Conservation (phyloP, 1,140 invertebrate genomes). For the Ephestia elutella region DNA sequence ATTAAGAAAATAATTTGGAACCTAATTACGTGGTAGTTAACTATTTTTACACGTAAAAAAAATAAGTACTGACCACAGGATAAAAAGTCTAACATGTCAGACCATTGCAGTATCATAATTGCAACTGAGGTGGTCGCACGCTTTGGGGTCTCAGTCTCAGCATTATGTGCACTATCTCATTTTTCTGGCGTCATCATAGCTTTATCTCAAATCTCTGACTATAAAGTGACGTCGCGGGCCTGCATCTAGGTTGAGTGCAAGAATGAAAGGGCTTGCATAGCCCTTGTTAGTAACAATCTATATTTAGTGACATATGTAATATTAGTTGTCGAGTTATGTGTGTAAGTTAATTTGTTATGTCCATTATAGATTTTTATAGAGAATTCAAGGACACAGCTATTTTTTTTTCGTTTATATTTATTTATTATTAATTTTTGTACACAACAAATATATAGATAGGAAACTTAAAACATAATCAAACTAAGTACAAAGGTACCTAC, state of each 20-base stretch:
- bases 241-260: slow-evolving; percentile 32
- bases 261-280: background rate
- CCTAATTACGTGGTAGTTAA: too few species aligned
- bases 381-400: too few species aligned
- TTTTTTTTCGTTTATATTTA: too few species aligned
- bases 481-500: too few species aligned
- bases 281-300: background rate
- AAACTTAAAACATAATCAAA: too few species aligned
- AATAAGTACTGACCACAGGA: slow-evolving; percentile 47
- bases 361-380: too few species aligned
- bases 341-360: too few species aligned
- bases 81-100: slow-evolving; percentile 61
- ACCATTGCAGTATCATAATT: slow-evolving; percentile 65
- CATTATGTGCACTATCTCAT: slow-evolving; percentile 47
- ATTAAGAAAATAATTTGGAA: slow-evolving; percentile 1
- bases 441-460: too few species aligned
- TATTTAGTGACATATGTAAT: too few species aligned
- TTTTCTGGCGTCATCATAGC: slow-evolving; percentile 25
- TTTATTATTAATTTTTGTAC: too few species aligned
- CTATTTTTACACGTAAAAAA: background rate
- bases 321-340: too few species aligned
- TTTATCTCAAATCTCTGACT: slow-evolving; percentile 28
- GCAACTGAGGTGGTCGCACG: slow-evolving; percentile 58
- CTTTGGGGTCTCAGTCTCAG: slow-evolving; percentile 30
- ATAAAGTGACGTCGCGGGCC: slow-evolving; percentile 22